These are phyloP conservation scores for Eulithis prunata DNA, from an alignment of 2,888 invertebrate genomes.

Conservation along the genomic window DNA sequence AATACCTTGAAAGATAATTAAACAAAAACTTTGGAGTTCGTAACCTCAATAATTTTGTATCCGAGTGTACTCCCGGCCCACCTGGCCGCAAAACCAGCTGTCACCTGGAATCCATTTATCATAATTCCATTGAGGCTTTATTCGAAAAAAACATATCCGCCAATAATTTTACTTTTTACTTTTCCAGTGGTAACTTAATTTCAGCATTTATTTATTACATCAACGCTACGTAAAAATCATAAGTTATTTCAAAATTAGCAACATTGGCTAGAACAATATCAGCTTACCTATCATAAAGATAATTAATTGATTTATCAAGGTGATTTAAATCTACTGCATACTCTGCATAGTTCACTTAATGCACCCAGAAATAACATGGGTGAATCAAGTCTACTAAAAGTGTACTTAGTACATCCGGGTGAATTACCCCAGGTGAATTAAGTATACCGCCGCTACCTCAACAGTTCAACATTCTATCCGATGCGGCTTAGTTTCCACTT, in stretches of 20 bases:
- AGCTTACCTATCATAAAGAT: no score
- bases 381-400: no score
- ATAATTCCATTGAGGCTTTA: constrained; percentile 58
- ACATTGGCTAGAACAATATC: no score
- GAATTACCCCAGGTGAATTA: no score
- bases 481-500: neutral
- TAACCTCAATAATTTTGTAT: neutral
- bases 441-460: neutral
- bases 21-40: neutral
- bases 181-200: constrained; percentile 25
- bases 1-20: no score
- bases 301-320: no score
- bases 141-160: constrained; percentile 47
- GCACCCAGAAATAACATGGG: no score
- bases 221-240: neutral
- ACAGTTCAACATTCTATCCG: neutral
- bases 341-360: no score
- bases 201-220: constrained; percentile 26
- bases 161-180: constrained; percentile 24
- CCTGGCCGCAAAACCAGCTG: constrained; percentile 62
- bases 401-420: no score
- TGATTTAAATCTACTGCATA: no score
- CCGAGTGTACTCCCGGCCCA: constrained; percentile 42
- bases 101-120: constrained; percentile 69
- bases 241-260: no score